Evolutionary conservation across 2,888 invertebrate genomes (phyloP), one percentile per base, ranked within the genome.

Genomic region (Leptopilina myrica): DNA sequence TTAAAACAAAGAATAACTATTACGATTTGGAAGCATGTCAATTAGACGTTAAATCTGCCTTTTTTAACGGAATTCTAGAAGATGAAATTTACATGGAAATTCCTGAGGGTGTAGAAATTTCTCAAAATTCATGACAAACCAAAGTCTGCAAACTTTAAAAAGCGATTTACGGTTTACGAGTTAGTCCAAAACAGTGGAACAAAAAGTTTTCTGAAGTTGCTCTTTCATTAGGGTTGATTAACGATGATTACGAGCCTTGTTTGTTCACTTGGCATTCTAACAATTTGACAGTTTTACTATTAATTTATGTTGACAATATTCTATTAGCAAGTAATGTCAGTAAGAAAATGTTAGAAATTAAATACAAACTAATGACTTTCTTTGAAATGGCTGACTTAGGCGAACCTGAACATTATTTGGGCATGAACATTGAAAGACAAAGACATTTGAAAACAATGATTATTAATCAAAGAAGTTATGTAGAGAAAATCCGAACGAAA

Each of bases 261-360:
- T 59, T 59, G n/a, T 59, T 59, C 8, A 59, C 80, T 40, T 84
- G 84, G 83, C 79, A 80, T 59, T 67, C 78, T 78, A 67, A 78
- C 3, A 76, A 79, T 15, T 80, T 76, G 78, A 64, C 62, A 82
- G 59, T 33, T 4, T 1, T 33, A 4, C 2, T 33, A 4, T 4
- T 33, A 2, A 33, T 33, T 33, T 33, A 33, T 4, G 33, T 33
- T 33, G 33, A 33, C 33, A 2, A 33, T 33, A 33, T 33, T 33
- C 4, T 33, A 4, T 4, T 33, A 33, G 33, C 33, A 33, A 33
- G 33, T 33, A 33, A 33, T 4, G 33, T 1, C 33, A 2, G 59
- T 59, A 59, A 59, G 15, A 59, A 59, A 59, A n/a, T 59, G 59
- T 15, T 15, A 15, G 59, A 79, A 78, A 79, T 82, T 20, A 79